Conservation (phyloP, 2,113 vertebrate genomes). For the Orthonyx spaldingii region DNA sequence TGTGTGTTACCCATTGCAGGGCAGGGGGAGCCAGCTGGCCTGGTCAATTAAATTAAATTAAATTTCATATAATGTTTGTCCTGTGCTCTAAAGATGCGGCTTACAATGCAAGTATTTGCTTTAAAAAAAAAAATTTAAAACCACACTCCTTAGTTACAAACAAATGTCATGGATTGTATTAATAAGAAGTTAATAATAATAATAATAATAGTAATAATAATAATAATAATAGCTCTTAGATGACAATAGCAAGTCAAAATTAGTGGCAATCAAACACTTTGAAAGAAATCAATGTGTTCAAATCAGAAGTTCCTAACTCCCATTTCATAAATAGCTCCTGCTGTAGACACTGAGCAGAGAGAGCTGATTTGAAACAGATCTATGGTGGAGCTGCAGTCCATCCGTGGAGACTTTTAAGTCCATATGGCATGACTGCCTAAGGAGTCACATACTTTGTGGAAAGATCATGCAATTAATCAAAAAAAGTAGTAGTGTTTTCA, state of each 20-base stretch:
- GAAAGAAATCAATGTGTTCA: not conserved
- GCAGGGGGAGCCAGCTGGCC: not conserved
- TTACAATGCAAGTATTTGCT: too few species aligned
- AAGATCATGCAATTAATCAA: conserved; percentile 47
- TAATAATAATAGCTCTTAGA: not conserved
- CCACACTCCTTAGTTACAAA: not conserved
- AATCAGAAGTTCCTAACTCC: not conserved
- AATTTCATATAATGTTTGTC: not conserved
- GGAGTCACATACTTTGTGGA: conserved; percentile 47
- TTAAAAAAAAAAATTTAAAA: too few species aligned
- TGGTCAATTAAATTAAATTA: not conserved
- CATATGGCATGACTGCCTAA: conserved; percentile 47
- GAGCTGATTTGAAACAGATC: conserved; percentile 53
- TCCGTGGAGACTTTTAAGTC: conserved; percentile 36
- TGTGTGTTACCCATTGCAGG: not conserved
- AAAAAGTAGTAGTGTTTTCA: conserved; percentile 17
- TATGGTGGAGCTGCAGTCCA: conserved; percentile 25
- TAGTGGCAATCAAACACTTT: not conserved
- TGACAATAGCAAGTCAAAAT: not conserved
- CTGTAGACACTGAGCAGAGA: not conserved
- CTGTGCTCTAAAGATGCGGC: not conserved
- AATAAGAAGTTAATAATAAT: not conserved
- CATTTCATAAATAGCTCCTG: not conserved
- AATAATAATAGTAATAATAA: too few species aligned
- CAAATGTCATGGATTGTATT: not conserved